Conservation (phyloP, 2,888 invertebrate genomes). For the Xylophagus ater region DNA sequence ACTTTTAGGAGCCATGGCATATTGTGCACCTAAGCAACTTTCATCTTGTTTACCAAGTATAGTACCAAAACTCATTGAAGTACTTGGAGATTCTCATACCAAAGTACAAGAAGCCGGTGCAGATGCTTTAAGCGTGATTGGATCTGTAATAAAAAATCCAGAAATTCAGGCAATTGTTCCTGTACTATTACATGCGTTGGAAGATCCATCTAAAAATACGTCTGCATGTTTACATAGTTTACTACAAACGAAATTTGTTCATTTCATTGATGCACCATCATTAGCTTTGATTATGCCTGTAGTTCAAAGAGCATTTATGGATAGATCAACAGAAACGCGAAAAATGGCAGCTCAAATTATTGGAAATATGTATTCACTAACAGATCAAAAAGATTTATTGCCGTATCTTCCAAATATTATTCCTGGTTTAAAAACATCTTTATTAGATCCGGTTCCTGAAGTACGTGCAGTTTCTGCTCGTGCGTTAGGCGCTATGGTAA, state of each 20-base stretch:
- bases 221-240: conserved; percentile 85
- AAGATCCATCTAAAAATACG: conserved; percentile 93
- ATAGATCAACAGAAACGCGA: conserved; percentile 93
- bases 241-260: conserved; percentile 93
- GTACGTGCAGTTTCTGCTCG: conserved; percentile 91
- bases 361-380: conserved; percentile 98
- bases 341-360: conserved; percentile 99
- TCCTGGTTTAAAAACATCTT: conserved; percentile 88
- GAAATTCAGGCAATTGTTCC: conserved; percentile 94
- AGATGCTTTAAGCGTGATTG: conserved; percentile 90
- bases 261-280: conserved; percentile 98
- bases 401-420: conserved; percentile 95
- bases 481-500: conserved; percentile 94
- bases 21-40: conserved; percentile 96
- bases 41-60: conserved; percentile 96
- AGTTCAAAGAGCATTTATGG: conserved; percentile 93
- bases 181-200: conserved; percentile 76
- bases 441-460: conserved; percentile 97
- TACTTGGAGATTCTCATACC: conserved; percentile 92
- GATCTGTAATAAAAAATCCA: conserved; percentile 95
- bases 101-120: conserved; percentile 96
- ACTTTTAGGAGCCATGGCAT: conserved; percentile 94
- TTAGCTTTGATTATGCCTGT: conserved; percentile 99
- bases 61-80: conserved; percentile 94
- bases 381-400: conserved; percentile 94